Conservation (phyloP, 1,140 invertebrate genomes). For the Campoletis sonorensis region DNA sequence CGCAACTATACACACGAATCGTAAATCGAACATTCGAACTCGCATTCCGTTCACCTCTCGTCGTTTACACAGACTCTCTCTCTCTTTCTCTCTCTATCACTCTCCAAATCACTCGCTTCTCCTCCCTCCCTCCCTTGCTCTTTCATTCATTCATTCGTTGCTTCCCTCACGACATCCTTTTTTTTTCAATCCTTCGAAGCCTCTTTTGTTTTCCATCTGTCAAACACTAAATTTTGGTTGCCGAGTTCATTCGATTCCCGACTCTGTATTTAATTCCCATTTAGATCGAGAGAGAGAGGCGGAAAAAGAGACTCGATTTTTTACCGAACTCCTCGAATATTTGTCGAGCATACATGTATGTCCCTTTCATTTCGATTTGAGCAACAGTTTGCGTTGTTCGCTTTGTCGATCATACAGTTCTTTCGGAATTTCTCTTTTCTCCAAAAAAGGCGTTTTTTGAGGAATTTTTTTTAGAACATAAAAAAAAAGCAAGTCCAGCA, state of each 20-base stretch:
- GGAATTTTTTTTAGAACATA: too few relatives aligned
- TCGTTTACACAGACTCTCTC: slow-evolving; percentile 1
- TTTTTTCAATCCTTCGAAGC: slow-evolving; percentile 41
- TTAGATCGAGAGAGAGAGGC: slow-evolving; percentile 50
- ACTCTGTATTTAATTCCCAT: slow-evolving; percentile 66
- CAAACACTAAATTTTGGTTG: slow-evolving; percentile 69
- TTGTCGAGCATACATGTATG: background rate
- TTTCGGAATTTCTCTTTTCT: background rate
- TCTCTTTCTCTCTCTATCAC: slow-evolving; percentile 27
- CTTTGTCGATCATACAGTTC: background rate
- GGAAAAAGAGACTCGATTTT: slow-evolving; percentile 8
- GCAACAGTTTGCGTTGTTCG: slow-evolving; percentile 20
- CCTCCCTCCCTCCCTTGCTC: slow-evolving; percentile 28
- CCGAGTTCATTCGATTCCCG: slow-evolving; percentile 65
- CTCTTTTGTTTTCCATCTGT: slow-evolving; percentile 67
- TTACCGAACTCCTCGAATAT: slow-evolving; percentile 24
- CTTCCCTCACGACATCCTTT: background rate
- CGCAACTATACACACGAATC: slow-evolving; percentile 11
- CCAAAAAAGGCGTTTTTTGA: too few relatives aligned
- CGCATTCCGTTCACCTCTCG: slow-evolving; percentile 30
- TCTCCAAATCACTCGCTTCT: too few relatives aligned
- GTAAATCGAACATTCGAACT: slow-evolving; percentile 50
- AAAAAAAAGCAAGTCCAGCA: too few relatives aligned
- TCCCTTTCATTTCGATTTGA: background rate
- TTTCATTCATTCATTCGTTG: slow-evolving; percentile 10